phyloP scores from a whole-genome alignment of 1,140 invertebrate genomes.

The Plodia interpunctella region DNA sequence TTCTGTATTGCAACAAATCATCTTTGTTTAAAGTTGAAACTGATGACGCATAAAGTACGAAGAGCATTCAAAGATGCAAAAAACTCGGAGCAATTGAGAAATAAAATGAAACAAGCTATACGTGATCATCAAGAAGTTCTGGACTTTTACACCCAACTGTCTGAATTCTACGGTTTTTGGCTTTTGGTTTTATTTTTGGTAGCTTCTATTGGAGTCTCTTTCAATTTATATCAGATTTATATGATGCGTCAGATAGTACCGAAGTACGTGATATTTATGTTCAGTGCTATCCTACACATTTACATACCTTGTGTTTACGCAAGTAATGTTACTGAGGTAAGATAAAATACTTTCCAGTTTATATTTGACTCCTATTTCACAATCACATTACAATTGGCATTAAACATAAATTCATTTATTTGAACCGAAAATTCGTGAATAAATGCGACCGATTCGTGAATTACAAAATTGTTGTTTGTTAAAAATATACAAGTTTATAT shows the following conservation, averaged over 20 bases:
- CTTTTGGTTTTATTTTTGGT: slow-evolving; percentile 47
- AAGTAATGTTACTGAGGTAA: slow-evolving; percentile 50
- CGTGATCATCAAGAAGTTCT: slow-evolving; percentile 46
- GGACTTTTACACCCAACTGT: slow-evolving; percentile 40
- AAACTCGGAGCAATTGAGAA: slow-evolving; percentile 28
- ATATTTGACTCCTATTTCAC: not conserved
- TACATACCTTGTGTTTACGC: slow-evolving; percentile 53
- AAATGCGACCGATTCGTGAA: too few species aligned
- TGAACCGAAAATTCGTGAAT: not conserved
- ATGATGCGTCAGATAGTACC: slow-evolving; percentile 37
- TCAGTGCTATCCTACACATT: slow-evolving; percentile 48
- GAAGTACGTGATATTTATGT: slow-evolving; percentile 42
- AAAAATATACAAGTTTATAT: too few species aligned
- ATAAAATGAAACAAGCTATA: slow-evolving; percentile 37
- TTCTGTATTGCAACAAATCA: slow-evolving; percentile 56
- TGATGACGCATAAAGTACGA: slow-evolving; percentile 41
- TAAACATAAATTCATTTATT: too few species aligned
- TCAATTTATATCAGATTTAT: slow-evolving; percentile 49
- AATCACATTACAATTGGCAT: not conserved
- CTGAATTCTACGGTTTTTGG: slow-evolving; percentile 52
- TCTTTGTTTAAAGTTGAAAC: slow-evolving; percentile 47
- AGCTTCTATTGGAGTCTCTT: slow-evolving; percentile 41
- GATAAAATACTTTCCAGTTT: not conserved
- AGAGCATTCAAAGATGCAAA: slow-evolving; percentile 39
- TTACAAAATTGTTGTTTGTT: not conserved